phyloP scores from a whole-genome alignment of 2,797 vertebrate species.

The Allobates femoralis region DNA sequence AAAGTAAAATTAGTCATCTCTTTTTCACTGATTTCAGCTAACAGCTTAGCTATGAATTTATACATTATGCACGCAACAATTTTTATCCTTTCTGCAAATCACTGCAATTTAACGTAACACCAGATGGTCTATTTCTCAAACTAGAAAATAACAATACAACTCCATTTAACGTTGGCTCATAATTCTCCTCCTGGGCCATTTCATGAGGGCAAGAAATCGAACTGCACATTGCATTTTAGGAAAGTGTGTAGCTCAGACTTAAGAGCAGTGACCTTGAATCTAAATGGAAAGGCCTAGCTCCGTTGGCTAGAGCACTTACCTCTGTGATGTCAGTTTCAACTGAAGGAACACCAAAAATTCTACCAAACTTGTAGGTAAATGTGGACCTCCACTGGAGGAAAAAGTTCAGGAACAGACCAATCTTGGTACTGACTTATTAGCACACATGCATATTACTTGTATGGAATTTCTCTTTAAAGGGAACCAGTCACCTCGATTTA shows the following conservation, averaged over 20 bases:
- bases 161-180: neutral
- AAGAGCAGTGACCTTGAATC: neutral
- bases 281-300: too few species aligned
- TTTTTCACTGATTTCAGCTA: neutral
- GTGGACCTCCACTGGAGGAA: too few species aligned
- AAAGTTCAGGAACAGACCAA: too few species aligned
- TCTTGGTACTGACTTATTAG: too few species aligned
- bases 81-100: neutral
- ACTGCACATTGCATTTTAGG: neutral
- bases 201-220: neutral
- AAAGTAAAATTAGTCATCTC: neutral
- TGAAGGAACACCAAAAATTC: too few species aligned
- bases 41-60: neutral
- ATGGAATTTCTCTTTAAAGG: too few species aligned
- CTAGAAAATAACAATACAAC: constrained; percentile 3
- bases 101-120: neutral
- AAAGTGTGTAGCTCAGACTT: neutral
- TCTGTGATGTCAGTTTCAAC: too few species aligned
- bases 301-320: too few species aligned
- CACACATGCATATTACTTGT: too few species aligned
- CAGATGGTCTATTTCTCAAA: neutral
- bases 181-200: neutral
- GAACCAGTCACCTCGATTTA: too few species aligned
- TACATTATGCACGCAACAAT: neutral
- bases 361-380: too few species aligned